These are phyloP conservation scores for Hippopotamyrus pictus DNA, from an alignment of 2,797 vertebrate genomes.

Conservation along the genomic window DNA sequence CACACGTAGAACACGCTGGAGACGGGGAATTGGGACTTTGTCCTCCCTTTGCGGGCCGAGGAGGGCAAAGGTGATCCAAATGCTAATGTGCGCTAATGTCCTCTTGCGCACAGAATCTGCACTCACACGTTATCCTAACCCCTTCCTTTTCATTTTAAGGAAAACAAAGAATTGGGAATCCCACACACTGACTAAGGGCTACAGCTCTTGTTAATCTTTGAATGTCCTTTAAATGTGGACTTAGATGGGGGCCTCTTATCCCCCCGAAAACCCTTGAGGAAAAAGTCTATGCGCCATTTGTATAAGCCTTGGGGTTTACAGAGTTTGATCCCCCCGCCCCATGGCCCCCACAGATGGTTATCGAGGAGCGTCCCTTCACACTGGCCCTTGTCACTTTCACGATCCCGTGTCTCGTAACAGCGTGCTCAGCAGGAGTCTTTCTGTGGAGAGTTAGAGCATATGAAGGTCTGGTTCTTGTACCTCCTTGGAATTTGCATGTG, in stretches of 20 bases:
- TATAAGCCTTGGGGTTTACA: background rate
- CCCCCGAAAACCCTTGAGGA: constrained; percentile 28
- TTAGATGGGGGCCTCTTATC: constrained; percentile 27
- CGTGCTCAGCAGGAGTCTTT: background rate
- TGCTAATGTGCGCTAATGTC: background rate
- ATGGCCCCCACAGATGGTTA: background rate
- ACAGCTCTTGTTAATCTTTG: constrained; percentile 17
- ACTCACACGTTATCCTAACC: background rate
- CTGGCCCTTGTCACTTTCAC: background rate
- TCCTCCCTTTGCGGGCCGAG: constrained; percentile 29
- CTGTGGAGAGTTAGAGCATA: background rate
- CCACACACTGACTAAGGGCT: background rate
- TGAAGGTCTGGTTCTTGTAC: background rate
- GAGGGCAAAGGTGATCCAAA: constrained; percentile 28
- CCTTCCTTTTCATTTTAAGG: background rate
- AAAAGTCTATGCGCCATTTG: background rate
- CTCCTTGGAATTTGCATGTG: background rate
- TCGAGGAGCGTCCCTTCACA: background rate
- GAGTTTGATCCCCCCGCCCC: background rate
- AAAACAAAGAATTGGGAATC: background rate
- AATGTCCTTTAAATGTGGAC: constrained; percentile 29
- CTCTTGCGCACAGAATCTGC: background rate
- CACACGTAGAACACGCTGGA: constrained; percentile 33
- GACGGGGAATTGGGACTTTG: constrained; percentile 12
- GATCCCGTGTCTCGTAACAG: background rate